Evolutionary conservation across 1,140 invertebrate genomes (phyloP).

Genomic region (Drosophila pallidifrons): DNA sequence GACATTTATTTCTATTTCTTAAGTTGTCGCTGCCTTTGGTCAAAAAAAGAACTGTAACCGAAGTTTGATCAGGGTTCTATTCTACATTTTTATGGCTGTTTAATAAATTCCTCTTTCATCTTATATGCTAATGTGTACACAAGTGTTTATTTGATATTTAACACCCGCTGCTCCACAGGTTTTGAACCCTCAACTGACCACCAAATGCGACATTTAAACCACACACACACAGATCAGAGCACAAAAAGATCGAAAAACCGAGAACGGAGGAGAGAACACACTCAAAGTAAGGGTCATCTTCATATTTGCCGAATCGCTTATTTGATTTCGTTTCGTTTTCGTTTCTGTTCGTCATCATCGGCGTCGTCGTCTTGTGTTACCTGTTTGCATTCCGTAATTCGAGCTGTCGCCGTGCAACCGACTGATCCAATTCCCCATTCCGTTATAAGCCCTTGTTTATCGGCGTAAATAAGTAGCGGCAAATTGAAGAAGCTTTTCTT

Average conservation of each 20-base stretch:
- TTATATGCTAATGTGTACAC: conserved; percentile 72
- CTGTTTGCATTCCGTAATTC: conserved; percentile 36
- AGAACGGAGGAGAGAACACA: neutral
- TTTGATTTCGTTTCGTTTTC: conserved; percentile 25
- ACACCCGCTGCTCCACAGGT: conserved; percentile 62
- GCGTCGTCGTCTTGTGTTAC: conserved; percentile 42
- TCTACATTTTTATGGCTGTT: conserved; percentile 53
- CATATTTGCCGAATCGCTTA: conserved; percentile 27
- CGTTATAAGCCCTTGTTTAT: conserved; percentile 30
- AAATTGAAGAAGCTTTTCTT: conserved; percentile 5
- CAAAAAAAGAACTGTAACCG: conserved; percentile 39
- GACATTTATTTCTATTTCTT: conserved; percentile 65
- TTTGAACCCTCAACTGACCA: conserved; percentile 52
- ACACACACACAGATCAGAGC: conserved; percentile 29
- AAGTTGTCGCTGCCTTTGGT: neutral
- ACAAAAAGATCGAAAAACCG: neutral
- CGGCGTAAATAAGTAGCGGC: conserved; percentile 13
- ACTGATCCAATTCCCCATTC: conserved; percentile 32
- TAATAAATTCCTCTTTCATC: conserved; percentile 58
- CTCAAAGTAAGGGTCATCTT: conserved; percentile 12
- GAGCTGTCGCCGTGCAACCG: conserved; percentile 48
- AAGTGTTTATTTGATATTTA: conserved; percentile 84
- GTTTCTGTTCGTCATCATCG: neutral
- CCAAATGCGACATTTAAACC: conserved; percentile 55
- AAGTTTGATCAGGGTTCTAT: conserved; percentile 38